Evolutionary conservation across 1,140 invertebrate species (phyloP).

Genomic region (Drosophila setifemur): DNA sequence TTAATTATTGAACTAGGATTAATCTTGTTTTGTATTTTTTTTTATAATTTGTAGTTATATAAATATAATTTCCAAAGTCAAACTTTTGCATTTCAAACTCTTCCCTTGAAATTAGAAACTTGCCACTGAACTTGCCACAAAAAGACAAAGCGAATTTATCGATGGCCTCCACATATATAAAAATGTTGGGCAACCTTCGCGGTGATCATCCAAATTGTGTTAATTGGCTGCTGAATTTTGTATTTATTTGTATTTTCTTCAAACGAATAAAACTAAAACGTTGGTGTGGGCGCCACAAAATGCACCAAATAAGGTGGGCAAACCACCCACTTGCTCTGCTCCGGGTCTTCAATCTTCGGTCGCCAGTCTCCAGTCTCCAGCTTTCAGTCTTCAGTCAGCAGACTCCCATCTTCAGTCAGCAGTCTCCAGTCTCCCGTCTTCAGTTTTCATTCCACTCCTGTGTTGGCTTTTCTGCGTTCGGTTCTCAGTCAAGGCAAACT

Average conservation of each 20-base stretch:
- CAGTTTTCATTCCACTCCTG: neutral
- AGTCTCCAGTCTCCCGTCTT: neutral
- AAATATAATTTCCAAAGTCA: no score
- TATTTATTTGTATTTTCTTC: neutral
- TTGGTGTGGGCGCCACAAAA: constrained; percentile 41
- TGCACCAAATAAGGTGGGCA: constrained; percentile 32
- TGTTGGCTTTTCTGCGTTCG: neutral
- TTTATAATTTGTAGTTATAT: no score
- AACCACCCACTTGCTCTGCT: constrained; percentile 4
- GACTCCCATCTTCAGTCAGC: neutral
- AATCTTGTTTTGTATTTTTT: no score
- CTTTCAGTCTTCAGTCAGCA: neutral
- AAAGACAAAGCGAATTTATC: no score
- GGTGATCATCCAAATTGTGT: constrained; percentile 43
- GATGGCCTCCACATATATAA: constrained; percentile 6
- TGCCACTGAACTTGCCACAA: no score
- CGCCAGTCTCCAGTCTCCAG: neutral
- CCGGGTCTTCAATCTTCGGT: neutral
- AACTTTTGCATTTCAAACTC: no score
- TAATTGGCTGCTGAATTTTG: constrained; percentile 49
- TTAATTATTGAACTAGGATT: no score
- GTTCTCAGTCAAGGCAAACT: constrained; percentile 31
- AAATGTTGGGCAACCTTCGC: constrained; percentile 48
- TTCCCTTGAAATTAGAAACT: no score
- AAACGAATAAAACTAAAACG: no score